Base-by-base conservation (phyloP, 2,888 invertebrate species). In the Apodemia mormo region DNA sequence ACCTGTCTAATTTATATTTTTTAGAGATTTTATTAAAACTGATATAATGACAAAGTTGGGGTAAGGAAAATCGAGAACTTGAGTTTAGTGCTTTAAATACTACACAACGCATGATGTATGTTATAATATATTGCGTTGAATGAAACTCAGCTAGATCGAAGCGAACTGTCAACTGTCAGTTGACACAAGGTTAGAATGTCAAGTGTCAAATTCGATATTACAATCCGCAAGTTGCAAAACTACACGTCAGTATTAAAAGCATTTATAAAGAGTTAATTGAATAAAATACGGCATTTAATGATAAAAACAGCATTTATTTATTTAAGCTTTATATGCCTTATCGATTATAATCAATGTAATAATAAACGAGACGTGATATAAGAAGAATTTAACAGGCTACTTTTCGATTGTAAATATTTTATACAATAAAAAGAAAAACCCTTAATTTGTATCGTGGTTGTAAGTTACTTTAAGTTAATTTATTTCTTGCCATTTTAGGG, bases 181-280 rank as follows among this genome's bases (percentile, higher is more conserved):
- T 65, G 54, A 12, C n/a, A 65, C 54, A 22, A n/a, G 22, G 6
- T 14, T 49, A 5, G 9, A 43, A 68, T 33, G 56, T 65, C 69
- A 43, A 30, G 43, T 66, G 64, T 65, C 37, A 37, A 65, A 74
- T 69, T 68, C 66, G 65, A 65, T 30, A 66, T 67, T 22, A 22
- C 22, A 22, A 22, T 68, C 68, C 71, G 81, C 89, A 82, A 88
- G 83, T 89, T 74, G 72, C 75, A 81, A 76, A 76, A 76, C 80
- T 83, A 88, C 91, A 91, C 90, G 90, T 91, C 90, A 90, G 89
- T 87, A 79, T 80, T 82, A 81, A 74, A 73, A 49, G 67, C 72
- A 72, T 79, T 78, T 79, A 80, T 70, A 77, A 80, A 33, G 61
- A 61, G 61, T 69, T 10, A 65, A 69, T 43, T 65, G 52, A 68